Base-by-base conservation (phyloP, 2,888 invertebrate genomes). In the Smittia aterrima region DNA sequence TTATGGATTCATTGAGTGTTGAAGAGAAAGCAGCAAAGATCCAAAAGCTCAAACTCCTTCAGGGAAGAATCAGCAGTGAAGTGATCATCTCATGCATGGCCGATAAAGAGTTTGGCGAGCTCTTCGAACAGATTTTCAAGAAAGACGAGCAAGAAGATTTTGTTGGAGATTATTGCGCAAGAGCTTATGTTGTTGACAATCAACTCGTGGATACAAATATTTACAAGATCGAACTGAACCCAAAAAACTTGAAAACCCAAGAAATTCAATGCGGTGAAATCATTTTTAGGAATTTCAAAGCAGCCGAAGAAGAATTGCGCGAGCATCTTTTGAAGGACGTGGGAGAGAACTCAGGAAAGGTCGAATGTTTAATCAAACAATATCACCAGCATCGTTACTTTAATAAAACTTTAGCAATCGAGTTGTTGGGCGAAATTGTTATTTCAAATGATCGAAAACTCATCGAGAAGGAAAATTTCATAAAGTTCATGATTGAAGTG, bases 361-460 rank as follows among this genome's bases (percentile, higher is more conserved):
- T 72, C n/a, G 62, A 72, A 38, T 72, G 72, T n/a, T 27, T 54
- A 4, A 62, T 72, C 32, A 38, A 62, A 11, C 53, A 72, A 40
- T 72, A 72, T 40, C 72, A 72, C 16, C 58, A 72, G 4, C 53
- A 72, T 72, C 72, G 32, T 40, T 72, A 72, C 54, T 72, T 72
- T 18, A 54, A 72, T 40, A 62, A 72, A 16, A 72, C 72, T 27
- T 11, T 72, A 0, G 38, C 72, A 1, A 40, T 72, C 2, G 72
- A 54, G 18, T n/a, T 72, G 1, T 38, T 72, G 1, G 38, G 62
- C 20, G 72, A 72, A 38, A 25, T 72, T 4, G 32, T 38, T 1
- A 13, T 72, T 1, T 58, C 58, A 6, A 54, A 72, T 0, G 20
- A 58, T 2, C 72, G 58, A 9, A 32, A 38, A 13, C 7, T 58